Evolutionary conservation across 1,140 invertebrate genomes (phyloP).

Genomic region (Heliconius nattereri): DNA sequence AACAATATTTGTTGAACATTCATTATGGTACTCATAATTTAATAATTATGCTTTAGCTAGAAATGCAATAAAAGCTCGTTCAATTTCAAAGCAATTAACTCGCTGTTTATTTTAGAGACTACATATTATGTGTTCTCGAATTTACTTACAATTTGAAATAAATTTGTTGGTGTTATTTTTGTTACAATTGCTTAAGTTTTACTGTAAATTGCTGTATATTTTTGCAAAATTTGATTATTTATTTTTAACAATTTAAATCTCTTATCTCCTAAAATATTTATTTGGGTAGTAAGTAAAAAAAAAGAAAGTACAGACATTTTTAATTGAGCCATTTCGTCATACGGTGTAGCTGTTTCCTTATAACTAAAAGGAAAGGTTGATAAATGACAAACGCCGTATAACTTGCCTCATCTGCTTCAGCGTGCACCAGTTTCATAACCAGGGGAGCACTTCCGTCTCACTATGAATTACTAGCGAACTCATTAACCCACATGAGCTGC

Average conservation of each 20-base stretch:
- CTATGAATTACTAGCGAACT: conserved; percentile 72
- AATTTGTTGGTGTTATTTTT: background rate
- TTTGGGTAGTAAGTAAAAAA: no score
- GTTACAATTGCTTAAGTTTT: background rate
- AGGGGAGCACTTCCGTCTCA: conserved; percentile 57
- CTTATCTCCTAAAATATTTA: no score
- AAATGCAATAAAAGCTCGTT: conserved; percentile 28
- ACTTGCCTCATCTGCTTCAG: conserved; percentile 44
- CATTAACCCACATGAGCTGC: conserved; percentile 73
- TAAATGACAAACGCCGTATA: conserved; percentile 41
- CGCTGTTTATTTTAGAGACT: conserved; percentile 23
- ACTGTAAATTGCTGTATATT: no score
- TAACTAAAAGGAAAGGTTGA: conserved; percentile 38
- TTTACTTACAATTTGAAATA: background rate
- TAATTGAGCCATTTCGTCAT: background rate
- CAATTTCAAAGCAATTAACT: conserved; percentile 24
- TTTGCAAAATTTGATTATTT: no score
- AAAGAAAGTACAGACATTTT: background rate
- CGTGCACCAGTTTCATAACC: conserved; percentile 54
- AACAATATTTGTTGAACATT: conserved; percentile 22
- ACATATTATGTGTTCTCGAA: conserved; percentile 7
- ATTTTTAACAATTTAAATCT: no score
- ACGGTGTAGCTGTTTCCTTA: background rate
- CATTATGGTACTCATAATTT: conserved; percentile 25
- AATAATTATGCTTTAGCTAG: conserved; percentile 30